Conservation (phyloP, 2,888 invertebrate species). For the Dynastes grantii region DNA sequence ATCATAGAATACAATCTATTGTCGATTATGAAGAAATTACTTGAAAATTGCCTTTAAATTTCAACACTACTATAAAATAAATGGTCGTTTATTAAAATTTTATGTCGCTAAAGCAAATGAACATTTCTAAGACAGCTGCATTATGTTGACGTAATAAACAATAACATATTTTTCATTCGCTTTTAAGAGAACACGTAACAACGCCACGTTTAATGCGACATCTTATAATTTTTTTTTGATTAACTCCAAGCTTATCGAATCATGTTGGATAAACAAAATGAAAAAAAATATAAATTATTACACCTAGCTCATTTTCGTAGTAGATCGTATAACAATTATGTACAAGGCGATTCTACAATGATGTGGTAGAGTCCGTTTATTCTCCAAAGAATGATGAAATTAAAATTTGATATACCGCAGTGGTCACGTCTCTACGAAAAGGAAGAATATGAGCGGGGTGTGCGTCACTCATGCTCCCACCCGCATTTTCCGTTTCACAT, state of each 20-base stretch:
- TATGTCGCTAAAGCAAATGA: conserved; percentile 21
- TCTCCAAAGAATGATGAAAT: no score
- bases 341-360: no score
- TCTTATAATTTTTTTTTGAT: conserved; percentile 16
- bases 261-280: no score
- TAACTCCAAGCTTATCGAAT: background rate
- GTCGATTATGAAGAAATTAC: conserved; percentile 33
- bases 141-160: conserved; percentile 22
- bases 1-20: conserved; percentile 41
- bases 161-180: conserved; percentile 18
- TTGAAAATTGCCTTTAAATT: conserved; percentile 39
- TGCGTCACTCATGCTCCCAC: no score
- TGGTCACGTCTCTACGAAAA: no score
- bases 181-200: conserved; percentile 1
- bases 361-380: no score
- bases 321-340: background rate
- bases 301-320: no score
- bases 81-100: conserved; percentile 35
- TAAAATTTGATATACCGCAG: no score
- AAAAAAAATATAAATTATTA: no score
- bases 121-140: conserved; percentile 31
- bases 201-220: background rate
- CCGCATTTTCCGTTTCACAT: no score
- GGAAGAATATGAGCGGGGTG: no score
- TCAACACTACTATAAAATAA: conserved; percentile 42